A percentile compares a stretch with the other conserved stretches of the same genome.
These are phyloP conservation scores for Helicoverpa armigera DNA, from an alignment of 1,140 invertebrate genomes.

Conservation along the genomic window DNA sequence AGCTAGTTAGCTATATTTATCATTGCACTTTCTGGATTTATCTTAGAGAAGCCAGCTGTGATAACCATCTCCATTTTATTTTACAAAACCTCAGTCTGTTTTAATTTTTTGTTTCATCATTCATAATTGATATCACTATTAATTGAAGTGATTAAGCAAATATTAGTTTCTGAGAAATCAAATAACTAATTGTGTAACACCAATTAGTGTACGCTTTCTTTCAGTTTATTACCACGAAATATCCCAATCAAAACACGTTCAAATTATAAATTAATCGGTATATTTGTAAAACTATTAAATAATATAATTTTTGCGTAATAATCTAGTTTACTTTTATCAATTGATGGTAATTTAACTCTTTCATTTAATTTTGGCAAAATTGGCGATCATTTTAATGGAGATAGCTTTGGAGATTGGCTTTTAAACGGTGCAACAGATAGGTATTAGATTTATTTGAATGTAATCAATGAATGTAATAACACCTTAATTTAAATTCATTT, in stretches of 20 bases:
- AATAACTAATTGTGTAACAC: neutral
- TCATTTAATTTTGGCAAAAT: slow-evolving; percentile 21
- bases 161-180: too few relatives aligned
- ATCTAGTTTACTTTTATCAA: neutral
- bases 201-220: neutral
- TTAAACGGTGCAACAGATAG: slow-evolving; percentile 24
- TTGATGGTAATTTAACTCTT: neutral
- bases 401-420: neutral
- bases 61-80: too few relatives aligned
- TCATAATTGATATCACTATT: too few relatives aligned
- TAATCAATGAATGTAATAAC: slow-evolving; percentile 30
- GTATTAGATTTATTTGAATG: slow-evolving; percentile 34
- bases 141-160: too few relatives aligned
- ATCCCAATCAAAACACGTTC: slow-evolving; percentile 17
- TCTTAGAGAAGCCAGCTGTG: too few relatives aligned
- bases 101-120: too few relatives aligned
- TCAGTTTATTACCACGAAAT: neutral
- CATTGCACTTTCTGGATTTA: too few relatives aligned
- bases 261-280: slow-evolving; percentile 16
- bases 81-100: too few relatives aligned
- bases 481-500: neutral
- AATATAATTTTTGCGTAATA: neutral
- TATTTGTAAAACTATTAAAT: neutral
- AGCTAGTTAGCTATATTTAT: too few relatives aligned
- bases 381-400: slow-evolving; percentile 37